phyloP scores from a whole-genome alignment of 2,113 vertebrate species.

The Clarias magur region DNA sequence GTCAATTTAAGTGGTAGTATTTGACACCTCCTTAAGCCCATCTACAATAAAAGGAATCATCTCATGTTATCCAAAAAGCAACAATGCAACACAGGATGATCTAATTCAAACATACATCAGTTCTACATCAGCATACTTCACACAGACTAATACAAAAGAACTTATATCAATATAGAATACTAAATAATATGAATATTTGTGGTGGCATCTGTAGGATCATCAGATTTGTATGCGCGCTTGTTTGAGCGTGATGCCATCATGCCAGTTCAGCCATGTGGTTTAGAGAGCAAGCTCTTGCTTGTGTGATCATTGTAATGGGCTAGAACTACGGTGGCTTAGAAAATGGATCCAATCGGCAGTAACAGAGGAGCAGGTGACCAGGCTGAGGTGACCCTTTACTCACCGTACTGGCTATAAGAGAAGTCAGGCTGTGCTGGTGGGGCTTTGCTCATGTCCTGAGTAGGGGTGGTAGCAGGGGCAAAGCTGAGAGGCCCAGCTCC shows the following conservation, averaged over 20 bases:
- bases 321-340: conserved; percentile 44
- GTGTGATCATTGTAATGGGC: conserved; percentile 52
- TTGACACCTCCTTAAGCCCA: not conserved
- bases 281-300: conserved; percentile 62
- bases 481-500: conserved; percentile 89
- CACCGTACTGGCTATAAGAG: conserved; percentile 96
- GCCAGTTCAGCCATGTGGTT: conserved; percentile 64
- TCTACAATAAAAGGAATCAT: conserved; percentile 6
- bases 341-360: conserved; percentile 45
- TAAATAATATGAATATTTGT: conserved; percentile 8
- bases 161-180: not conserved
- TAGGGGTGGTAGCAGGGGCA: conserved; percentile 91
- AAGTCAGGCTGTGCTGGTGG: conserved; percentile 93
- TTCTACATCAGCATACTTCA: conserved; percentile 30
- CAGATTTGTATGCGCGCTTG: conserved; percentile 61
- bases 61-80: conserved; percentile 50
- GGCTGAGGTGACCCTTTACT: conserved; percentile 67
- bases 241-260: conserved; percentile 65
- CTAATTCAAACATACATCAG: conserved; percentile 74
- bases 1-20: not conserved
- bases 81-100: conserved; percentile 77
- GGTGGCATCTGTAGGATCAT: conserved; percentile 10
- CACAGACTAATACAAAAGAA: not conserved
- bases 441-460: conserved; percentile 98
- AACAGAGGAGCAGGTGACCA: conserved; percentile 50